Base-by-base conservation (phyloP, 1,140 invertebrate genomes). In the Rhizoglyphus robini region DNA sequence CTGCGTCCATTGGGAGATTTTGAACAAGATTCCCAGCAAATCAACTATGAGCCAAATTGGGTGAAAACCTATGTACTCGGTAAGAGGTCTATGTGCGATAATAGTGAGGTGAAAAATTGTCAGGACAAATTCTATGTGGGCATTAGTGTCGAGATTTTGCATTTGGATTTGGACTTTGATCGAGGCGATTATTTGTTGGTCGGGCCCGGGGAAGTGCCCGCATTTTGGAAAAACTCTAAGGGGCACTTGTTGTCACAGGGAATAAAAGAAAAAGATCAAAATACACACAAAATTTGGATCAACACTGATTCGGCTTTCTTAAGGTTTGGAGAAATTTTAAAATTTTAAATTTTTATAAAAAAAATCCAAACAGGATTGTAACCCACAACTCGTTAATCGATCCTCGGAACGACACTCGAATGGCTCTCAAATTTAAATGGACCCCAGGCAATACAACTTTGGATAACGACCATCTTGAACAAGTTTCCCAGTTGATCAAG, bases 121-220 rank as follows among this genome's bases (percentile, higher is more conserved):
- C 15, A 60, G 29, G 27, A 15, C 1, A 29, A 60, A 38, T 65
- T 51, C 59, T 63, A 63, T 18, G 25, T 58, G 48, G 65, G 65
- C 48, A 60, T 62, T 61, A 36, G 38, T 48, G 30, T 23, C 0
- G 25, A 31, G 29, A 60, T 68, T 65, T 38, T 38, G 49, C 49
- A 58, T 58, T 31, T 27, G 25, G 47, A 60, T 51, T 30, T 49
- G 29, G 54, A 61, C 51, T 57, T 32, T 66, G 57, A 57, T 59
- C 59, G 54, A 63, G 1, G 27, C 1, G 58, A 60, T 46, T 60
- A 60, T 46, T 32, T 60, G 13, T 11, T 60, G n/a, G 27, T 60
- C 23, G 15, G 58, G 13, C 58, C 58, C 2, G 58, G 58, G 2
- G 27, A n/a, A 8, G 1, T 15, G 11, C 58, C 29, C 2, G 27